Evolutionary conservation across 53 echinoderm and acorn worm species (phyloP).

Genomic region (Mesocentrotus franciscanus): DNA sequence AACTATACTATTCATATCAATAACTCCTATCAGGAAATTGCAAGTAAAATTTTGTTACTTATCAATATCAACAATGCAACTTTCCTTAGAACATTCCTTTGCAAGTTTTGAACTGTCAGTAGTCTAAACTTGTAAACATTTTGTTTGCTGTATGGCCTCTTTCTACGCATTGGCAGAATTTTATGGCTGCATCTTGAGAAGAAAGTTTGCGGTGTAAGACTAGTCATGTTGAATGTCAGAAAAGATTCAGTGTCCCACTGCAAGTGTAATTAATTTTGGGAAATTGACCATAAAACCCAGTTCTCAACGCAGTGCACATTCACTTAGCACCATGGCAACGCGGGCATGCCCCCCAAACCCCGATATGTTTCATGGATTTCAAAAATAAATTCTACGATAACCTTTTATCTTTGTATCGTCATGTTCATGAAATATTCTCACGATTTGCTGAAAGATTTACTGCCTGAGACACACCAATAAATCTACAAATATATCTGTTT

Average conservation of each 20-base stretch:
- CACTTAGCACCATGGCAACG: conserved; percentile 51
- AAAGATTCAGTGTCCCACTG: not conserved
- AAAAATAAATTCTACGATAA: not conserved
- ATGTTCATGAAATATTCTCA: not conserved
- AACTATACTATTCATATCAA: no score
- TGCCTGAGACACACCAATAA: not conserved
- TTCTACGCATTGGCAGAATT: no score
- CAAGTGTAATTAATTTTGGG: conserved; percentile 62
- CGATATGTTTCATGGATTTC: not conserved
- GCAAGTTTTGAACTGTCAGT: not conserved
- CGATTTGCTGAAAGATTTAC: not conserved
- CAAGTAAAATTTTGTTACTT: not conserved
- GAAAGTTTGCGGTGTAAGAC: not conserved
- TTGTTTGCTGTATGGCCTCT: not conserved
- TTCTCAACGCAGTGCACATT: conserved; percentile 25
- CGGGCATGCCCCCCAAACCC: not conserved
- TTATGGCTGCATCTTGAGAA: not conserved
- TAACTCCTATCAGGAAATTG: no score
- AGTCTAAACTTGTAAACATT: not conserved
- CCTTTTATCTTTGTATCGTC: not conserved
- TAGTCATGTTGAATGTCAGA: not conserved
- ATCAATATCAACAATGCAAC: not conserved
- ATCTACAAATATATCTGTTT: no score
- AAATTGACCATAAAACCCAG: conserved; percentile 60
- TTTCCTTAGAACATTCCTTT: not conserved